Conservation (phyloP, 2,888 invertebrate genomes). For the Epinotia bilunana region DNA sequence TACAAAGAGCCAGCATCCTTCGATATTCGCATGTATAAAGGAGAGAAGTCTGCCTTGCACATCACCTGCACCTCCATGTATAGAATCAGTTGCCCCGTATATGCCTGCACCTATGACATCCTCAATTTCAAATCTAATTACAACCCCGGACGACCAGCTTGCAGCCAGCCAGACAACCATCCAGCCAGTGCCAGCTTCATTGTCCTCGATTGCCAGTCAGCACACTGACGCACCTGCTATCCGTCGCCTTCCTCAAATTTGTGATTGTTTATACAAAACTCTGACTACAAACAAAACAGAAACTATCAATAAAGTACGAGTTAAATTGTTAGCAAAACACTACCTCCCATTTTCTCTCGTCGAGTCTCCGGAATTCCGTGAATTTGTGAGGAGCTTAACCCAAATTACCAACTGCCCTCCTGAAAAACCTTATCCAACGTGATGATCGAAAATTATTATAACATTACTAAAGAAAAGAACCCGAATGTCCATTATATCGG, state of each 20-base stretch:
- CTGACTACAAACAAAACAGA: not conserved
- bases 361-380: constrained; percentile 3
- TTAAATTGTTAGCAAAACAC: constrained; percentile 2
- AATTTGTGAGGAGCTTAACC: constrained; percentile 1
- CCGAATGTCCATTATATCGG: not conserved
- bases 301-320: not conserved
- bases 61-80: not conserved
- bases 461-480: not conserved
- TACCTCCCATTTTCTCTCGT: constrained; percentile 1
- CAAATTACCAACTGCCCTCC: not conserved
- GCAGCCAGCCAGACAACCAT: not conserved
- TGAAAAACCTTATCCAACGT: not conserved
- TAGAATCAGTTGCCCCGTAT: not conserved
- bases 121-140: not conserved
- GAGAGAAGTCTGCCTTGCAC: no score
- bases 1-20: no score
- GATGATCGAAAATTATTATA: not conserved
- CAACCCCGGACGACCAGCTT: not conserved
- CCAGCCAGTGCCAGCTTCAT: not conserved
- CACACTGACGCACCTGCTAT: not conserved
- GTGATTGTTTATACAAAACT: not conserved
- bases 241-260: not conserved
- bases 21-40: no score
- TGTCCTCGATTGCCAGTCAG: not conserved
- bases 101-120: not conserved